Conservation (phyloP, 2,888 invertebrate species). For the Acholoe squamosa region DNA sequence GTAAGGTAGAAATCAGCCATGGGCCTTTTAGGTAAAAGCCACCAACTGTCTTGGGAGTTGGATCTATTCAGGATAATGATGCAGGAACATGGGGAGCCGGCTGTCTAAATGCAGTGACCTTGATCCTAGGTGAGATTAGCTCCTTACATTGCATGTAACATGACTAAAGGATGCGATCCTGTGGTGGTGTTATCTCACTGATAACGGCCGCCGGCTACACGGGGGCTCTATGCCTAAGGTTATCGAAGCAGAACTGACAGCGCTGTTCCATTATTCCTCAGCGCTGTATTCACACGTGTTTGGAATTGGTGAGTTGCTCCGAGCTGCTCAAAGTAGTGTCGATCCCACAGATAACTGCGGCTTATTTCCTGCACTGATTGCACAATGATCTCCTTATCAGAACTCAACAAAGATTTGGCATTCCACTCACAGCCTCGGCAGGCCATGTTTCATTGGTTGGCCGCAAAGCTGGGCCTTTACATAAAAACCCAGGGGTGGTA, state of each 20-base stretch:
- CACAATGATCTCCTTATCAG: constrained; percentile 52
- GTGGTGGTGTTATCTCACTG: constrained; percentile 23
- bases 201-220: constrained; percentile 3
- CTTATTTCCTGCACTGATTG: constrained; percentile 56
- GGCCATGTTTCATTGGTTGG: constrained; percentile 38
- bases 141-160: constrained; percentile 42
- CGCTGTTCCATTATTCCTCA: constrained; percentile 44
- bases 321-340: background rate
- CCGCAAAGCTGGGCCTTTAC: constrained; percentile 18
- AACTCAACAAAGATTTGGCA: constrained; percentile 49
- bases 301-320: background rate
- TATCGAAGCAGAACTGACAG: constrained; percentile 52
- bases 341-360: constrained; percentile 50
- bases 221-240: constrained; percentile 43
- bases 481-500: constrained; percentile 26
- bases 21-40: background rate
- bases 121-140: constrained; percentile 24
- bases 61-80: constrained; percentile 8
- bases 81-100: background rate
- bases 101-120: constrained; percentile 57
- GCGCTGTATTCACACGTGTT: constrained; percentile 58
- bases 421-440: background rate
- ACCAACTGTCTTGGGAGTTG: background rate
- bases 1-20: background rate
- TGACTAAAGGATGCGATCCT: constrained; percentile 47